A percentile compares a stretch with the other conserved stretches of the same genome.
phyloP scores from a whole-genome alignment of 1,140 invertebrate species.

The Parasteatoda tepidariorum region DNA sequence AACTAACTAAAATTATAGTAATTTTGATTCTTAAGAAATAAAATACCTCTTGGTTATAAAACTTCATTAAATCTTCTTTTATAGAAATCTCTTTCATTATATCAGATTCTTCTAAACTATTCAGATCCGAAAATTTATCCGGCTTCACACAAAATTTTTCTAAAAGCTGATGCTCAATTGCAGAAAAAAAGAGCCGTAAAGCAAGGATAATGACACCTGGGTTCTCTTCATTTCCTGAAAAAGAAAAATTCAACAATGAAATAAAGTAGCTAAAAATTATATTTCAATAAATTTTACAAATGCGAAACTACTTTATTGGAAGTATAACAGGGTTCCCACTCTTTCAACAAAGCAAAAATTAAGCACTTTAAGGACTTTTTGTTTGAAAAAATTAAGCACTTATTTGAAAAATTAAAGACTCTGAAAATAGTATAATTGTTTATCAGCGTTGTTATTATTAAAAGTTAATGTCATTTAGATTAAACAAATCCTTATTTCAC shows the following conservation, averaged over 20 bases:
- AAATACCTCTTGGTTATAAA: conserved; percentile 65
- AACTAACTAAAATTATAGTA: background rate
- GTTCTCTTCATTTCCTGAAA: conserved; percentile 78
- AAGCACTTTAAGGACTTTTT: too few species aligned
- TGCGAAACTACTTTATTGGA: too few species aligned
- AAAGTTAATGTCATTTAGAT: too few species aligned
- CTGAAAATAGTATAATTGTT: too few species aligned
- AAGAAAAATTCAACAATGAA: background rate
- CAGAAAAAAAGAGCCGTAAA: conserved; percentile 95
- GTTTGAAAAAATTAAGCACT: too few species aligned
- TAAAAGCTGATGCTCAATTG: conserved; percentile 79
- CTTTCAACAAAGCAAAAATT: too few species aligned
- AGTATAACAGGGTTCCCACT: too few species aligned
- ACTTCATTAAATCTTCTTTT: conserved; percentile 5
- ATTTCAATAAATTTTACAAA: too few species aligned
- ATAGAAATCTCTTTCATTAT: background rate
- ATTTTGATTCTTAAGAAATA: conserved; percentile 63
- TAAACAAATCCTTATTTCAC: too few species aligned
- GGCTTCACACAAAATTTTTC: conserved; percentile 67
- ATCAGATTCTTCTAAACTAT: conserved; percentile 67
- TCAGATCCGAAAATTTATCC: conserved; percentile 70
- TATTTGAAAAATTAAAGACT: too few species aligned
- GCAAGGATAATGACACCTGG: conserved; percentile 98
- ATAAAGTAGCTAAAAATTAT: too few species aligned
- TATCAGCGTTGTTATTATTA: too few species aligned